Evolutionary conservation across 2,113 vertebrate species (phyloP).

Genomic region (Ceyx cyanopectus): DNA sequence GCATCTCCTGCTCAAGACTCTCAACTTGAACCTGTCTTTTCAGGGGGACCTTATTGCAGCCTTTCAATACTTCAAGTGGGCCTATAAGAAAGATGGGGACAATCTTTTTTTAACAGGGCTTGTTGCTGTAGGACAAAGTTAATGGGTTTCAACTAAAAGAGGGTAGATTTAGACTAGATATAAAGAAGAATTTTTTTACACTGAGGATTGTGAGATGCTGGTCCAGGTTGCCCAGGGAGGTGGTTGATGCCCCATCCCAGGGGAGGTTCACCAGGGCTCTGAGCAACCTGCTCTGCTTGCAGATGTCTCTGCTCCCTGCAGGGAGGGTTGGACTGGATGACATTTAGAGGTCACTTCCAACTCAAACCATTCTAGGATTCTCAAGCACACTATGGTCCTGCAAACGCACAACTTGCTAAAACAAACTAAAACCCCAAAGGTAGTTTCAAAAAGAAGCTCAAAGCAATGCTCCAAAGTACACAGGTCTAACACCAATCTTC

Average conservation of each 20-base stretch:
- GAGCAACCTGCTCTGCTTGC: no score
- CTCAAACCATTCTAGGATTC: not conserved
- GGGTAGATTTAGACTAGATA: not conserved
- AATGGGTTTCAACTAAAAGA: not conserved
- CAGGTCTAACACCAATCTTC: not conserved
- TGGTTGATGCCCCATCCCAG: not conserved
- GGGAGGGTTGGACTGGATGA: not conserved
- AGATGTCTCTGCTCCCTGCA: not conserved
- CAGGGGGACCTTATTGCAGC: not conserved
- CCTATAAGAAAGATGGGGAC: not conserved
- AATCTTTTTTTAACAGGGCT: not conserved
- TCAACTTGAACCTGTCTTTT: not conserved
- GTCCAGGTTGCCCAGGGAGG: not conserved
- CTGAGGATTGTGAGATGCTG: not conserved
- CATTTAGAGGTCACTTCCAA: not conserved
- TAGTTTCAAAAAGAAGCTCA: not conserved
- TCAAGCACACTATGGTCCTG: fast-evolving
- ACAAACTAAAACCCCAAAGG: no score
- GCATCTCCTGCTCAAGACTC: not conserved
- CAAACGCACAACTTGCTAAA: not conserved
- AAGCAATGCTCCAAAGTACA: not conserved
- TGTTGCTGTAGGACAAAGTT: not conserved
- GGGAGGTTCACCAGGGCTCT: not conserved
- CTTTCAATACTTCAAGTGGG: not conserved
- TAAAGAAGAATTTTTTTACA: not conserved